These are phyloP conservation scores for Hydrozoanthus tunicans DNA, from an alignment of 64 coral and sea anemone genomes.

Conservation along the genomic window DNA sequence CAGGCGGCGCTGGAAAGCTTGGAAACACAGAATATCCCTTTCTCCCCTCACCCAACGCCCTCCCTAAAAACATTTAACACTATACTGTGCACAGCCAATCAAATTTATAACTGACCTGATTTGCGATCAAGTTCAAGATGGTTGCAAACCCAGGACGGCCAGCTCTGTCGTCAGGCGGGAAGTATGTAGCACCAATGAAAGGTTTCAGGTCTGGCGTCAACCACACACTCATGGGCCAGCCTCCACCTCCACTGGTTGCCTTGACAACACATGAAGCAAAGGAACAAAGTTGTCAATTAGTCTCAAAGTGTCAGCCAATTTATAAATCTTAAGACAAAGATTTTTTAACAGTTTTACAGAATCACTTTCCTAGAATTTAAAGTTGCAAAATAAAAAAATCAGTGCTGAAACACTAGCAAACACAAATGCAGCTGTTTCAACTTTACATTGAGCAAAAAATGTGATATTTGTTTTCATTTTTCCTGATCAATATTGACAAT, in stretches of 20 bases:
- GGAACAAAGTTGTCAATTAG: background rate
- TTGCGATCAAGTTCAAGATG: slow-evolving; percentile 79
- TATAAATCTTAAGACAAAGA: too few relatives aligned
- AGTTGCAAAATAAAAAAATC: background rate
- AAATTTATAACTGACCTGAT: slow-evolving; percentile 60
- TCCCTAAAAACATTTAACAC: too few relatives aligned
- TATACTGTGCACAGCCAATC: too few relatives aligned
- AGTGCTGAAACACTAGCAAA: too few relatives aligned
- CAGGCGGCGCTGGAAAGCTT: too few relatives aligned
- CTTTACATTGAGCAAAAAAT: background rate
- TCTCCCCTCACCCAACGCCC: too few relatives aligned
- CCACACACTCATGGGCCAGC: slow-evolving; percentile 99
- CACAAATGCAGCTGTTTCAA: too few relatives aligned
- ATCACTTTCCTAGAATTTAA: too few relatives aligned
- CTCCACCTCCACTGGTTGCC: slow-evolving; percentile 93
- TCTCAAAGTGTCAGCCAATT: background rate
- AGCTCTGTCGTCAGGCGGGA: slow-evolving; percentile 83
- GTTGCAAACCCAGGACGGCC: slow-evolving; percentile 93
- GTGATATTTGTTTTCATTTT: too few relatives aligned
- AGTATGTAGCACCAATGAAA: slow-evolving; percentile 95
- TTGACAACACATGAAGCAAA: slow-evolving; percentile 14
- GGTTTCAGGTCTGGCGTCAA: slow-evolving; percentile 94
- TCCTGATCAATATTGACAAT: background rate
- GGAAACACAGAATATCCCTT: too few relatives aligned
- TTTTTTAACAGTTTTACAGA: too few relatives aligned